Evolutionary conservation across 2,797 vertebrate genomes (phyloP).

Genomic region (Pterois miles): DNA sequence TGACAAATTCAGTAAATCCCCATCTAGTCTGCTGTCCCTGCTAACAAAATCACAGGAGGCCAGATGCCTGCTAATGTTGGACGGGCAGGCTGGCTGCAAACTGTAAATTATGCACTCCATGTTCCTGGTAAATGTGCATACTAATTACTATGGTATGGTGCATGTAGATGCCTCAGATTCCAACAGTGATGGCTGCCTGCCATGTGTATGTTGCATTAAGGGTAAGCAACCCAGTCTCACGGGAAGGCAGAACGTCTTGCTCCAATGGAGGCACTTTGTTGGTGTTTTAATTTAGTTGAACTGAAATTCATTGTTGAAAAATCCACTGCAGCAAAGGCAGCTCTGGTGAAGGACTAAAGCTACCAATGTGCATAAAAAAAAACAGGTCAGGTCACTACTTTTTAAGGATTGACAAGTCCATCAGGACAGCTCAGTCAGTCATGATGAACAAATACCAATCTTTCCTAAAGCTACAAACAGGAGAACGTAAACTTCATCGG

Average conservation of each 20-base stretch:
- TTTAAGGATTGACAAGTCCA: too few relatives aligned
- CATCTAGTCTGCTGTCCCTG: conserved; percentile 23
- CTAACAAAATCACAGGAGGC: conserved; percentile 1
- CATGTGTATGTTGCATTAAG: too few relatives aligned
- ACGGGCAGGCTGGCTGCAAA: neutral
- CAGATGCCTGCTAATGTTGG: neutral
- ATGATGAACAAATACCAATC: neutral
- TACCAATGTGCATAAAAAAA: too few relatives aligned
- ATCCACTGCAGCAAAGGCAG: neutral
- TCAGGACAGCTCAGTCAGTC: neutral
- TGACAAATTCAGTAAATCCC: conserved; percentile 32
- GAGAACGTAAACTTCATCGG: neutral
- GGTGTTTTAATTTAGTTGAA: too few relatives aligned
- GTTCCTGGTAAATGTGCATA: neutral
- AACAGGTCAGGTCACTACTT: too few relatives aligned
- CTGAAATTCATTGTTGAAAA: too few relatives aligned
- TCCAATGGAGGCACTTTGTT: too few relatives aligned
- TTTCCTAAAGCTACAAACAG: neutral
- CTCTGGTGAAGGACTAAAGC: too few relatives aligned
- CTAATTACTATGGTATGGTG: neutral
- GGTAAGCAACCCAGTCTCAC: too few relatives aligned
- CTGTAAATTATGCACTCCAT: neutral
- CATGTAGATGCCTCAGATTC: neutral
- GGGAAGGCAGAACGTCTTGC: too few relatives aligned
- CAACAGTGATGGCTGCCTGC: neutral